Conservation (phyloP, 2,797 vertebrate species). For the Tadarida brasiliensis region DNA sequence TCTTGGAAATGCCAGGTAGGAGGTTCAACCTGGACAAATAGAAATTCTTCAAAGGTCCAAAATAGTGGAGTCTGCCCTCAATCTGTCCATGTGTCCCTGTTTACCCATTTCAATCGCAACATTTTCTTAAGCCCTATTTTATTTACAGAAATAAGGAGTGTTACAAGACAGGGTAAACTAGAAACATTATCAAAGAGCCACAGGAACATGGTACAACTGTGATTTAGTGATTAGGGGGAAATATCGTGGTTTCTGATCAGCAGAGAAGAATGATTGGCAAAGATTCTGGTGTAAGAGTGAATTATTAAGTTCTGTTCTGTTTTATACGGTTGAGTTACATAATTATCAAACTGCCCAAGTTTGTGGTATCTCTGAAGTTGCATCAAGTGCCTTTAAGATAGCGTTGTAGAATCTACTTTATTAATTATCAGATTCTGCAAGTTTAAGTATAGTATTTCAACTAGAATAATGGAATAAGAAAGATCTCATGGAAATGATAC, state of each 20-base stretch:
- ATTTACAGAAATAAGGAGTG: neutral
- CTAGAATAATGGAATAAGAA: neutral
- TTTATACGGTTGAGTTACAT: neutral
- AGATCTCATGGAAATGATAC: neutral
- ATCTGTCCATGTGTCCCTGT: neutral
- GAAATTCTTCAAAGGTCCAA: neutral
- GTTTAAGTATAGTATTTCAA: constrained; percentile 13
- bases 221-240: neutral
- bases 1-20: neutral
- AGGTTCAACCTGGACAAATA: neutral
- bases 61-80: neutral
- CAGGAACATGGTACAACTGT: neutral
- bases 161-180: neutral
- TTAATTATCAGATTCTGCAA: neutral
- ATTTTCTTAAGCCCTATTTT: neutral
- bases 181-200: constrained; percentile 25
- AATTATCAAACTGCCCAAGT: neutral
- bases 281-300: neutral
- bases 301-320: neutral
- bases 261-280: constrained; percentile 1
- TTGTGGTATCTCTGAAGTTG: neutral
- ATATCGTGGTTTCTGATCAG: neutral
- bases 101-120: neutral
- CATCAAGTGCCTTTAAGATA: neutral
- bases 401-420: neutral